Conservation (phyloP, 2,888 invertebrate species). For the Selenia dentaria region DNA sequence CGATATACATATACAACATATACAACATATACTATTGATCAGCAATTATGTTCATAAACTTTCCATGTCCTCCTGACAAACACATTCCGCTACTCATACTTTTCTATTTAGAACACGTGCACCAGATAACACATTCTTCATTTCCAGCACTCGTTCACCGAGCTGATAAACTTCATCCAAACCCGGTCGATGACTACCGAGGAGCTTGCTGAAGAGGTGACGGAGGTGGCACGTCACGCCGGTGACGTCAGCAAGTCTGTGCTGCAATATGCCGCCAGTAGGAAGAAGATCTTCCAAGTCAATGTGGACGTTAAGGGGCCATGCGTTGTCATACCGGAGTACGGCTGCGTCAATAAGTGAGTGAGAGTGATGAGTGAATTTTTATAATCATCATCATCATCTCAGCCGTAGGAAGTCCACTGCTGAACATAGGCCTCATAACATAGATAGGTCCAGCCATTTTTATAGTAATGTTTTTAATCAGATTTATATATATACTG, state of each 20-base stretch:
- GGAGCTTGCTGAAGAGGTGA: constrained; percentile 60
- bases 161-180: constrained; percentile 89
- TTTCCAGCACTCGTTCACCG: constrained; percentile 88
- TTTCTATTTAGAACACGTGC: background rate
- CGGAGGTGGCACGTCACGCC: constrained; percentile 55
- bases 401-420: too few relatives aligned
- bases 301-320: constrained; percentile 91
- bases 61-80: too few relatives aligned
- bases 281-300: constrained; percentile 86
- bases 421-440: too few relatives aligned
- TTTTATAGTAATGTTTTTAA: too few relatives aligned
- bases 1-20: too few relatives aligned
- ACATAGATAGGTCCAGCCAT: too few relatives aligned
- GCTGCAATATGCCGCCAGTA: constrained; percentile 76
- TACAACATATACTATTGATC: too few relatives aligned
- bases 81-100: too few relatives aligned
- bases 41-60: too few relatives aligned
- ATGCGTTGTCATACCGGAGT: constrained; percentile 90
- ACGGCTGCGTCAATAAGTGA: constrained; percentile 88
- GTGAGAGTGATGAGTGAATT: too few relatives aligned
- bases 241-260: constrained; percentile 66
- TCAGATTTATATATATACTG: too few relatives aligned
- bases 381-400: too few relatives aligned
- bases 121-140: background rate
- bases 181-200: constrained; percentile 76